A percentile compares a stretch with the other conserved stretches of the same genome.
Conservation (phyloP, 2,113 vertebrate species). For the Hiodon tergisus region DNA sequence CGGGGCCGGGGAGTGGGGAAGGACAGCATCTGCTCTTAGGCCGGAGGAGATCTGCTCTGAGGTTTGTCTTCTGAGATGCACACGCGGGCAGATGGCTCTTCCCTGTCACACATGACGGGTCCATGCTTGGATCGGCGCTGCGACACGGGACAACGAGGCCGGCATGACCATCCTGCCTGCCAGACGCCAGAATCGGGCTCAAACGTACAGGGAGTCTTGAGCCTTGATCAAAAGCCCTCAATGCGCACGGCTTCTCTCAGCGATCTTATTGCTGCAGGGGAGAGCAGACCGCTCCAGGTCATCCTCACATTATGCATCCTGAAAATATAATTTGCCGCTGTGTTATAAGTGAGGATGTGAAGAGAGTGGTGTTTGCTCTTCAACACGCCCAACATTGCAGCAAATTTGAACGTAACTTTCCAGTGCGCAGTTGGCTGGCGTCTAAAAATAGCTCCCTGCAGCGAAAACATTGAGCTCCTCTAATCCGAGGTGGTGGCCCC, state of each 20-base stretch:
- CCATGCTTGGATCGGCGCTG: background rate
- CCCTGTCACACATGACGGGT: background rate
- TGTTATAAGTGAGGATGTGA: too few species aligned
- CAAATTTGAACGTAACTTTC: background rate
- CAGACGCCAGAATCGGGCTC: background rate
- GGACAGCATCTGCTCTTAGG: background rate
- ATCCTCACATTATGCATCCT: background rate
- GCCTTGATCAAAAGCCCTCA: background rate
- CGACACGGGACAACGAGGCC: background rate
- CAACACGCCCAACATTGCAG: background rate
- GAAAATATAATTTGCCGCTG: constrained; percentile 1
- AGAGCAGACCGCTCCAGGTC: background rate
- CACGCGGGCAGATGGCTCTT: too few species aligned
- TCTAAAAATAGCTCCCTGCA: background rate
- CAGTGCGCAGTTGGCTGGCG: background rate
- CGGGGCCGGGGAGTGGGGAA: too few species aligned
- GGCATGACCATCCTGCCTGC: background rate
- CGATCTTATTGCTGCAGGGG: background rate
- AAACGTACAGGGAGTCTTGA: background rate
- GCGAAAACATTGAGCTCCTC: background rate
- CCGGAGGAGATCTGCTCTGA: background rate
- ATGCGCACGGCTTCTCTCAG: background rate
- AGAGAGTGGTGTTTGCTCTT: too few species aligned
- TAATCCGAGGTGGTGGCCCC: background rate
- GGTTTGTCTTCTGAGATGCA: background rate